phyloP scores from a whole-genome alignment of 2,888 invertebrate genomes.

The Biston betularia region DNA sequence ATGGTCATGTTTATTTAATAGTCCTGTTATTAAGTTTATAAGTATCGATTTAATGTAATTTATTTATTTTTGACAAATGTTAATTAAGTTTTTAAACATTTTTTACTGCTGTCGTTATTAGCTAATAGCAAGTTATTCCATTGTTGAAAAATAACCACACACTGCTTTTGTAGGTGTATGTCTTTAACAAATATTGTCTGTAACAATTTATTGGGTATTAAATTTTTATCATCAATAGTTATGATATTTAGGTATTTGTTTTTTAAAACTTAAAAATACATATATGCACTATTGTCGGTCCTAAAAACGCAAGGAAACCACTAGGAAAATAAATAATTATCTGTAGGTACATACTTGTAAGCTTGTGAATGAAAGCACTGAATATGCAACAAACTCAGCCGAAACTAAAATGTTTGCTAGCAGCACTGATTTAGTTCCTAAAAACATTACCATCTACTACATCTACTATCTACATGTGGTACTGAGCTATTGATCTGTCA shows the following conservation, averaged over 20 bases:
- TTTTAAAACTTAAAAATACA: too few relatives aligned
- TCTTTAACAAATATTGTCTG: not conserved
- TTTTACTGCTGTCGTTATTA: constrained; percentile 40
- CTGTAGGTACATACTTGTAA: too few relatives aligned
- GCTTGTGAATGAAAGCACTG: too few relatives aligned
- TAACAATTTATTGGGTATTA: not conserved
- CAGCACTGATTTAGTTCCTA: not conserved
- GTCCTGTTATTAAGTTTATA: constrained; percentile 9
- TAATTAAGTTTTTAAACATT: constrained; percentile 37
- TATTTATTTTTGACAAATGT: constrained; percentile 14
- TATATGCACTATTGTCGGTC: too few relatives aligned
- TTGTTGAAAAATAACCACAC: not conserved
- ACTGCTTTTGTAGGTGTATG: not conserved
- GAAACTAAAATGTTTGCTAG: not conserved
- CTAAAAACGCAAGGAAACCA: too few relatives aligned
- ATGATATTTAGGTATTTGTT: not conserved
- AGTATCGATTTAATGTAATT: constrained; percentile 14
- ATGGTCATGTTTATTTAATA: constrained; percentile 11
- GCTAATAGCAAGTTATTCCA: not conserved
- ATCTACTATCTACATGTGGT: not conserved
- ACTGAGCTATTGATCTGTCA: not conserved
- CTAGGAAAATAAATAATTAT: too few relatives aligned
- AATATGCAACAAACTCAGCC: too few relatives aligned
- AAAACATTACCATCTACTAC: not conserved
- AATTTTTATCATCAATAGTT: constrained; percentile 3